phyloP scores from a whole-genome alignment of 2,888 invertebrate species.

The Iselma pallidipennis region DNA sequence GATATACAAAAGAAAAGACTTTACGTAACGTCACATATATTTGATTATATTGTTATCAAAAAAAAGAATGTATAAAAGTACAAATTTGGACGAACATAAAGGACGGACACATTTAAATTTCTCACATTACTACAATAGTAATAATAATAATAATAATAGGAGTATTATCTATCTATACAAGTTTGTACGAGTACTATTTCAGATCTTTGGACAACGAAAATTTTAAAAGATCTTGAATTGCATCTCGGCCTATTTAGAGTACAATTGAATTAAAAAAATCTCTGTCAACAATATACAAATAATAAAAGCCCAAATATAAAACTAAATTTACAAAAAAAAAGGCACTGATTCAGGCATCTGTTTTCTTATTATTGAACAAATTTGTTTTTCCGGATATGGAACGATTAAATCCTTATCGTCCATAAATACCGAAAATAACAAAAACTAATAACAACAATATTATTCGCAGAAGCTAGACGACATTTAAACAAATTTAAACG shows the following conservation, averaged over 20 bases:
- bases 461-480: slow-evolving; percentile 81
- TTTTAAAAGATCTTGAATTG: slow-evolving; percentile 24
- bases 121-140: too few relatives aligned
- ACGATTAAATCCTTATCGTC: slow-evolving; percentile 8
- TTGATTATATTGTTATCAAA: too few relatives aligned
- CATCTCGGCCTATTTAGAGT: slow-evolving; percentile 34
- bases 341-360: not conserved
- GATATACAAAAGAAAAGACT: too few relatives aligned
- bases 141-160: too few relatives aligned
- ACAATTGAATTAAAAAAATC: slow-evolving; percentile 19
- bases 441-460: slow-evolving; percentile 49
- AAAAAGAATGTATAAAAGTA: not conserved
- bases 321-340: too few relatives aligned
- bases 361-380: too few relatives aligned
- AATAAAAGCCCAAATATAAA: too few relatives aligned
- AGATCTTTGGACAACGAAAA: not conserved
- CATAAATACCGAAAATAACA: slow-evolving; percentile 24
- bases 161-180: not conserved
- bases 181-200: not conserved
- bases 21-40: not conserved
- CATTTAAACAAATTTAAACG: slow-evolving; percentile 92
- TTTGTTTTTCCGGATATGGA: too few relatives aligned
- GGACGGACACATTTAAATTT: not conserved
- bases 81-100: not conserved
- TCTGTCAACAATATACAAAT: too few relatives aligned